phyloP scores from a whole-genome alignment of 2,797 vertebrate genomes.

The Trachops cirrhosus region DNA sequence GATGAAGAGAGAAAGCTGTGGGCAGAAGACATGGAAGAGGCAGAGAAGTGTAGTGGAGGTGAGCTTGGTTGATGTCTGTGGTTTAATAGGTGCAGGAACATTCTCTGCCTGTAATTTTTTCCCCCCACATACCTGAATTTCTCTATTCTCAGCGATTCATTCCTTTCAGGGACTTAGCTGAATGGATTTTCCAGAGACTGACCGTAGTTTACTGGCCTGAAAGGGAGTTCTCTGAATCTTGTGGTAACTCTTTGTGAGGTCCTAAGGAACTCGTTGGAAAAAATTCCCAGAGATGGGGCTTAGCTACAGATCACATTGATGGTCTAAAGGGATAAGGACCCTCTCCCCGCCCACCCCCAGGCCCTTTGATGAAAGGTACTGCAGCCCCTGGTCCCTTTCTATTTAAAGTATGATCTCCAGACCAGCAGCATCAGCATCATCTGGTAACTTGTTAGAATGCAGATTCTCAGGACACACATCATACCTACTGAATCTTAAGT shows the following conservation, averaged over 20 bases:
- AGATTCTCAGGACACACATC: background rate
- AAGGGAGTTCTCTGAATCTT: background rate
- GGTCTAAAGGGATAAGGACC: background rate
- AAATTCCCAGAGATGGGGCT: background rate
- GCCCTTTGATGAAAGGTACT: background rate
- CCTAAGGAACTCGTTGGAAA: background rate
- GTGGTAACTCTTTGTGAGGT: background rate
- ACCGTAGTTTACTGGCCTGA: background rate
- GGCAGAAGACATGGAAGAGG: background rate
- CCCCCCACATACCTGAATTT: background rate
- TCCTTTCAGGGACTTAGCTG: background rate
- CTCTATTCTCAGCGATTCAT: background rate
- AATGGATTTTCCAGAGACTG: background rate
- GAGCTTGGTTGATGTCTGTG: background rate
- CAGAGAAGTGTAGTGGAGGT: background rate
- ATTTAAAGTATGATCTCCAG: background rate
- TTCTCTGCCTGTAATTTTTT: background rate
- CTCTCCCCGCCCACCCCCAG: no score
- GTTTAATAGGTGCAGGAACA: background rate
- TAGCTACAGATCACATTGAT: background rate
- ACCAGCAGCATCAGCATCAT: background rate
- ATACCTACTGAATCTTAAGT: background rate
- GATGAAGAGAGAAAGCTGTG: background rate
- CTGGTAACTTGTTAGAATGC: background rate
- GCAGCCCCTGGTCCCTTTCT: background rate